Percentiles rank a stretch among this genome's conserved stretches.
Evolutionary conservation across 1,140 invertebrate genomes (phyloP).

Genomic region (Sitophilus oryzae): DNA sequence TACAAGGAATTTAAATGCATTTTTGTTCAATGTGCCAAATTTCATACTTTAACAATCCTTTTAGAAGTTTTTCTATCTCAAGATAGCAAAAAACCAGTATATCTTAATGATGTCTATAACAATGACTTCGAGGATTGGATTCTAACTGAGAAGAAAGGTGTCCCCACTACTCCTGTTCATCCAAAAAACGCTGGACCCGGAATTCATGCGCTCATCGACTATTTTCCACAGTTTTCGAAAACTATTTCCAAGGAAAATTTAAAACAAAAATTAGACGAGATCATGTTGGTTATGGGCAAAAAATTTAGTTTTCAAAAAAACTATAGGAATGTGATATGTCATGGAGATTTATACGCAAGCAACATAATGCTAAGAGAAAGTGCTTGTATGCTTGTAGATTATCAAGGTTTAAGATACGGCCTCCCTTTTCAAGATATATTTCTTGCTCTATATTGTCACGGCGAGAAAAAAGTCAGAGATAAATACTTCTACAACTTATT

Average conservation of each 20-base stretch:
- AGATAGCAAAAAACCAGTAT: background rate
- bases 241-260: conserved; percentile 1
- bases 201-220: too few relatives aligned
- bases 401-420: conserved; percentile 54
- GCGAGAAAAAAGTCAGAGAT: conserved; percentile 40
- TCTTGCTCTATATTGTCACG: conserved; percentile 49
- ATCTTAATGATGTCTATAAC: conserved; percentile 15
- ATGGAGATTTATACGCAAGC: conserved; percentile 58
- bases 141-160: background rate
- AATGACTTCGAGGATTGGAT: conserved; percentile 30
- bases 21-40: conserved; percentile 20
- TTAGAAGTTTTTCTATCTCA: conserved; percentile 29
- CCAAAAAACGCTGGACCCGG: too few relatives aligned
- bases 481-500: conserved; percentile 6
- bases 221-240: background rate
- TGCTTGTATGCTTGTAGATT: conserved; percentile 54
- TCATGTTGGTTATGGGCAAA: conserved; percentile 40
- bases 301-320: conserved; percentile 46
- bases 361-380: conserved; percentile 57
- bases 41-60: conserved; percentile 26
- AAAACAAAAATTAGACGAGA: conserved; percentile 12
- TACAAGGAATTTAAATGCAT: conserved; percentile 13
- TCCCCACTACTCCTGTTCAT: too few relatives aligned
- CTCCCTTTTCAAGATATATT: conserved; percentile 49
- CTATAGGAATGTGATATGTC: conserved; percentile 52